Evolutionary conservation across 2,888 invertebrate species (phyloP).

Genomic region (Nysson spinosus): DNA sequence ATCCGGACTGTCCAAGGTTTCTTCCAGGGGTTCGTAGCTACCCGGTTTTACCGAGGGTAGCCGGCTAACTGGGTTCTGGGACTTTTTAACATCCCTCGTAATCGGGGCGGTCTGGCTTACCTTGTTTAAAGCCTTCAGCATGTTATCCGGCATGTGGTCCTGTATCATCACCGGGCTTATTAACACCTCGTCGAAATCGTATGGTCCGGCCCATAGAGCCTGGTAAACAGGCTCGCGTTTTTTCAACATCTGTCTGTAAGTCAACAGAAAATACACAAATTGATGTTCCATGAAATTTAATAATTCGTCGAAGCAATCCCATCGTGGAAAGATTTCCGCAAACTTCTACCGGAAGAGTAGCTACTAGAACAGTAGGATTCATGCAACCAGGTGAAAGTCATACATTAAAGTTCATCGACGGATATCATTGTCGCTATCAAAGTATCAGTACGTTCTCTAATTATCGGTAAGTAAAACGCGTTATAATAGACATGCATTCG

Average conservation of each 20-base stretch:
- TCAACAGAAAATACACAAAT: constrained; percentile 1
- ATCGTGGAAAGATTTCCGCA: neutral
- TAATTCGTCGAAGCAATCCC: neutral
- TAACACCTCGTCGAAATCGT: constrained; percentile 91
- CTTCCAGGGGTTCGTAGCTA: constrained; percentile 70
- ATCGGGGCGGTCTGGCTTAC: constrained; percentile 79
- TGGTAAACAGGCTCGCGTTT: constrained; percentile 90
- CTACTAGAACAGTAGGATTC: no score
- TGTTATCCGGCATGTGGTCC: constrained; percentile 94
- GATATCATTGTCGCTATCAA: no score
- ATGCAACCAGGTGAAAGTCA: neutral
- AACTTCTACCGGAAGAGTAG: no score
- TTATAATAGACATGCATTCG: neutral
- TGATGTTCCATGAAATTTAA: neutral
- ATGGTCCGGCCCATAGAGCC: constrained; percentile 91
- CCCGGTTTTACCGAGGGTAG: constrained; percentile 68
- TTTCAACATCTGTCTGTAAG: constrained; percentile 82
- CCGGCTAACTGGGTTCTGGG: constrained; percentile 60
- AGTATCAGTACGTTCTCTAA: no score
- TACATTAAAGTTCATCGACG: no score
- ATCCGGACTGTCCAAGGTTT: constrained; percentile 60
- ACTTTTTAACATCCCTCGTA: constrained; percentile 47
- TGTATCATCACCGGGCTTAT: constrained; percentile 94
- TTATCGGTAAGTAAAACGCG: neutral
- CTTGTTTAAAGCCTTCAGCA: constrained; percentile 90